Base-by-base conservation (phyloP, 1,140 invertebrate species). In the Drosophila paulistorum region DNA sequence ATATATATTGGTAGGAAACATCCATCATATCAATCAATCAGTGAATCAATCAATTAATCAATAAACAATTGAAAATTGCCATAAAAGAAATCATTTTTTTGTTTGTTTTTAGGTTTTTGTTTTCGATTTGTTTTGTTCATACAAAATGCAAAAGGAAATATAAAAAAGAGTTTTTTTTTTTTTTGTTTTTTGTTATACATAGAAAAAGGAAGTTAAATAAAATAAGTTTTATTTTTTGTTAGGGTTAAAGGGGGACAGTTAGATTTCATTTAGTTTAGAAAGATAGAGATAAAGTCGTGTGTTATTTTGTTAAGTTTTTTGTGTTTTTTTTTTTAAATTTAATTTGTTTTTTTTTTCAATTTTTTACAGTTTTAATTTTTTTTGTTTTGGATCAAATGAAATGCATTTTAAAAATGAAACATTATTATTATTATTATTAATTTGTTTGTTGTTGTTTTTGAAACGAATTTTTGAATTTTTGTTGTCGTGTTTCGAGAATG, bases 401-500 rank as follows among this genome's bases (percentile, higher is more conserved):
- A 87, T 87, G 84, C 80, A 35, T 79, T 51, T 87, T 58, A 82
- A 77, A 85, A 86, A 86, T 86, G 83, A 86, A 87, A 86, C 66
- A 74, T 69, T 71, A 39, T 80, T 65, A 63, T 79, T 37, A 37
- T 37, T 37, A 10, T 71, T 63, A 35, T 65, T 26, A 59, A 39
- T 60, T 78, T 45, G 59, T 67, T 55, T 39, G 11, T 39, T 39
- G 2, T 39, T 39, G 11, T 5, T 71, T 41, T 84, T 48, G 63
- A 48, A 65, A 51, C 30, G 62, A 64, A 64, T 77, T 73, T 71
- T 39, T 30, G 30, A 30, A 30, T 30, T 68, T 61, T 68, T 61
- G 68, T 78, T 83, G 60, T 73, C 65, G 83, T 87, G 84, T 89
- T 87, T 89, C 83, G 82, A 86, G 71, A 86, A 86, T 86, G 83